These are phyloP conservation scores for Dinomys branickii DNA, from an alignment of 2,113 vertebrate species.

Conservation along the genomic window DNA sequence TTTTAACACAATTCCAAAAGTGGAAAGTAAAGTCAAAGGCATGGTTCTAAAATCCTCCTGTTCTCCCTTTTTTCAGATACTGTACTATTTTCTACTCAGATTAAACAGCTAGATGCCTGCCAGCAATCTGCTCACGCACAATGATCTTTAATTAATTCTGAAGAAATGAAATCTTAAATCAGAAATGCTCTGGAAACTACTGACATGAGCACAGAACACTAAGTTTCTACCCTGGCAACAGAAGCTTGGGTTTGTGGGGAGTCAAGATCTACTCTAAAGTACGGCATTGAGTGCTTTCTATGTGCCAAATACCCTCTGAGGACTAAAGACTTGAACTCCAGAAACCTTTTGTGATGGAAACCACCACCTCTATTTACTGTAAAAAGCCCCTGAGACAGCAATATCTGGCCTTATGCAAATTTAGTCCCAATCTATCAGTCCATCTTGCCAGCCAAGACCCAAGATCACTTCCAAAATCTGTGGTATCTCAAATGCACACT, in stretches of 20 bases:
- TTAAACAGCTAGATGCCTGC: not conserved
- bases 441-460: not conserved
- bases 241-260: not conserved
- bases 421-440: not conserved
- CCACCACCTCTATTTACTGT: not conserved
- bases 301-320: not conserved
- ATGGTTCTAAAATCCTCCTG: not conserved
- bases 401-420: not conserved
- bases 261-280: not conserved
- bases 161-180: constrained; percentile 4
- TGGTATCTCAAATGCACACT: not conserved
- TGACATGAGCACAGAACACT: not conserved
- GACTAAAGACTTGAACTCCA: not conserved
- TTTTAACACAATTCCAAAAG: not conserved
- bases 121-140: not conserved
- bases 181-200: not conserved
- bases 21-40: not conserved
- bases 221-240: not conserved
- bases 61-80: not conserved
- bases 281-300: not conserved
- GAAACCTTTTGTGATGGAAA: not conserved
- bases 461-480: not conserved
- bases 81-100: not conserved
- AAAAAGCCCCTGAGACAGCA: not conserved
- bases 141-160: not conserved